Conservation (phyloP, 2,888 invertebrate species). For the Hirtodrosophila alboralis region DNA sequence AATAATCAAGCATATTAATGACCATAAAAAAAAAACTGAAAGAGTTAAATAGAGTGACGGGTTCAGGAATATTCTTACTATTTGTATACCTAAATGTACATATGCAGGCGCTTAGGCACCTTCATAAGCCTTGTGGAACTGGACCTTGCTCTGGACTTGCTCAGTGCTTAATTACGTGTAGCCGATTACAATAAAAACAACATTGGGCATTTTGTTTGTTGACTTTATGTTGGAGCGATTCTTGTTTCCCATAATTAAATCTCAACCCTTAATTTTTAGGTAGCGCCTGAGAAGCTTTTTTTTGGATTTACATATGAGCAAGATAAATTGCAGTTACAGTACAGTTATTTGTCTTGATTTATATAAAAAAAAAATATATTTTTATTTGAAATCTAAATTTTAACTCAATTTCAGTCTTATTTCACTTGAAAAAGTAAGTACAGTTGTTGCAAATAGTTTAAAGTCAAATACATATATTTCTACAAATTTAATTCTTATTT, state of each 20-base stretch:
- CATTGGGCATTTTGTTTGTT: slow-evolving; percentile 46
- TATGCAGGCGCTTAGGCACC: slow-evolving; percentile 61
- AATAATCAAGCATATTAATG: slow-evolving; percentile 82
- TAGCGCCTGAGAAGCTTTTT: slow-evolving; percentile 24
- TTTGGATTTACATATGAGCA: slow-evolving; percentile 42
- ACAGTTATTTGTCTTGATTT: too few species aligned
- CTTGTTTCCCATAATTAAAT: slow-evolving; percentile 79
- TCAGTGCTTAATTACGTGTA: slow-evolving; percentile 81
- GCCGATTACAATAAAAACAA: slow-evolving; percentile 57
- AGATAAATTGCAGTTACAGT: slow-evolving; percentile 12
- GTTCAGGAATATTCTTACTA: too few species aligned
- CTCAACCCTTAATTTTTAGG: slow-evolving; percentile 61
- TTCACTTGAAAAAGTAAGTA: too few species aligned
- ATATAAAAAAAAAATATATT: too few species aligned
- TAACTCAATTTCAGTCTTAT: too few species aligned
- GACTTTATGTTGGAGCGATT: slow-evolving; percentile 57
- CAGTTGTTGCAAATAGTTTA: slow-evolving; percentile 40
- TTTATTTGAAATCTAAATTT: neutral
- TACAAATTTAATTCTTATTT: slow-evolving; percentile 3
- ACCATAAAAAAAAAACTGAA: slow-evolving; percentile 77
- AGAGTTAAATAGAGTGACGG: slow-evolving; percentile 66
- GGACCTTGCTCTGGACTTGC: slow-evolving; percentile 46
- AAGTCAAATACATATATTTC: too few species aligned
- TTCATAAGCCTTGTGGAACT: slow-evolving; percentile 50
- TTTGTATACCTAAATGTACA: neutral